Evolutionary conservation across 1,140 invertebrate genomes (phyloP), one percentile per base, ranked within the genome.

Genomic region (Hestina assimilis): DNA sequence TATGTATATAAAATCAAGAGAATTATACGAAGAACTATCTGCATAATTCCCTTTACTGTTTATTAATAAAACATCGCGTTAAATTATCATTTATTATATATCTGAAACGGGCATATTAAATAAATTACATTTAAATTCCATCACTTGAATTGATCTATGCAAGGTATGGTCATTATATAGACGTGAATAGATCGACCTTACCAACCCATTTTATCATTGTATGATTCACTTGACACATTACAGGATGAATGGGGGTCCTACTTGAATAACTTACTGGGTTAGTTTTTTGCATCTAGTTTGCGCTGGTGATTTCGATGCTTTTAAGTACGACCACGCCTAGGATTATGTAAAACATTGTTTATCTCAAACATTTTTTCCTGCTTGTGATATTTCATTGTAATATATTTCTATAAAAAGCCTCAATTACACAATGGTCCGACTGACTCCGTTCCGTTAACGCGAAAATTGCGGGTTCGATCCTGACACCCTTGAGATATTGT

Each of bases 151-250:
- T 35, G 24, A 52, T 63, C 40, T 51, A 54, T 53, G 51, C 52
- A 51, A 38, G 17, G 33, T 51, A 56, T 19, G 46, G 28, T 58
- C 55, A 66, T 69, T 72, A 65, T 59, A 55, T 48, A 60, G 59
- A 63, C 50, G 55, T 79, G 74, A 80, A 83, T 80, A 73, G 72
- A 47, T 54, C 72, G 80, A 74, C 83, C 78, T 84, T 82, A 75
- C 72, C 52, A 63, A 64, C 81, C 83, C 75, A 79, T 77, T 65
- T 74, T 65, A 60, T 62, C 69, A 83, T 81, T 81, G 72, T 79
- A 60, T 63, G 63, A 65, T 59, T 69, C 64, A 66, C 54, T 73
- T 74, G 69, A 70, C 69, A 52, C 56, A 43, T 54, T 38, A 23
- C 17, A 35, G 35, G 45, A 59, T 78, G 72, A 76, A 78, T 74